These are phyloP conservation scores for Hymenochirus boettgeri DNA, from an alignment of 2,113 vertebrate genomes.

Conservation along the genomic window DNA sequence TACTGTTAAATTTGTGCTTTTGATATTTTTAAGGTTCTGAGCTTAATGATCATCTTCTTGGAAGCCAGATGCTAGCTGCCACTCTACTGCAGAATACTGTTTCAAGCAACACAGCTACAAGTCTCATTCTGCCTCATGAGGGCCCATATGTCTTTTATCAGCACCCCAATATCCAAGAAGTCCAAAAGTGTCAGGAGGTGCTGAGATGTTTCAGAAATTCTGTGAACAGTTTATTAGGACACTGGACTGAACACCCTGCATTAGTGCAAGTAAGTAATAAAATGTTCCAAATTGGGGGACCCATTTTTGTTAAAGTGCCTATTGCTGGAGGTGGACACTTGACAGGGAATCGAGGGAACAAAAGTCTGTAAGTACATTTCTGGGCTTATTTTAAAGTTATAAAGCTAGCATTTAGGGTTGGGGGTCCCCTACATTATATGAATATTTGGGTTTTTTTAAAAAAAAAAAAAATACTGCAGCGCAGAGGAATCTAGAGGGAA, in stretches of 20 bases:
- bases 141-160: constrained; percentile 93
- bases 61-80: constrained; percentile 81
- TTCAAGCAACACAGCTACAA: constrained; percentile 60
- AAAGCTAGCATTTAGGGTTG: too few relatives aligned
- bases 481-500: too few relatives aligned
- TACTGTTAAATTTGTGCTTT: neutral
- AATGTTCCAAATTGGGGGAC: too few relatives aligned
- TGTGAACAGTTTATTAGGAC: constrained; percentile 70
- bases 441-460: too few relatives aligned
- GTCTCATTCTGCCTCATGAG: constrained; percentile 64
- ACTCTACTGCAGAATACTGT: constrained; percentile 81
- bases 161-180: constrained; percentile 83
- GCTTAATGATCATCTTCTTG: constrained; percentile 73
- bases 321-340: too few relatives aligned
- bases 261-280: constrained; percentile 76
- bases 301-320: too few relatives aligned
- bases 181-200: constrained; percentile 74
- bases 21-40: constrained; percentile 68
- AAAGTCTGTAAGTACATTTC: too few relatives aligned
- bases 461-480: too few relatives aligned
- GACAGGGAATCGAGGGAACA: too few relatives aligned
- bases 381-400: too few relatives aligned
- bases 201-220: constrained; percentile 70
- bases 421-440: too few relatives aligned
- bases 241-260: constrained; percentile 91